phyloP scores from a whole-genome alignment of 37 sponge, comb jelly and placozoan genomes.

The Hexactinellida sp. region DNA sequence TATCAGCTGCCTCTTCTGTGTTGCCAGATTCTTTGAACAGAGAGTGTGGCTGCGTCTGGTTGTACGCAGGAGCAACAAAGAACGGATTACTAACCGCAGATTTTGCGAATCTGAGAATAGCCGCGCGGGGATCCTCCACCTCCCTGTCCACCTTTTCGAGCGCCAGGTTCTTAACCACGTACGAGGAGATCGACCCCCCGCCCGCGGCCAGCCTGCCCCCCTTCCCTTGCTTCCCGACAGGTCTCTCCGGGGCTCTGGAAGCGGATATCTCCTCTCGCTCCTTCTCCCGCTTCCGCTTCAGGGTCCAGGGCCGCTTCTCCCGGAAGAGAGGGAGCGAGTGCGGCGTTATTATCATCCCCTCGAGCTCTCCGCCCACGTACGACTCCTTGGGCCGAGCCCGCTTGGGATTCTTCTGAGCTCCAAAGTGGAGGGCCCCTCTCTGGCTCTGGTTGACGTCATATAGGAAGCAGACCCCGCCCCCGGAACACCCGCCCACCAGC shows the following conservation, averaged over 20 bases:
- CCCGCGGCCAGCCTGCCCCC: not conserved
- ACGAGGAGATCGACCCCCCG: not conserved
- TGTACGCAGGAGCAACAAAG: constrained; percentile 3
- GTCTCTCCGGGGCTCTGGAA: constrained; percentile 12
- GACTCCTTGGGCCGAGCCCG: constrained; percentile 16
- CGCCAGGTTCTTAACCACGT: not conserved
- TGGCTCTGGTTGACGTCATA: not conserved
- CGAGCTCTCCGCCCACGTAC: not conserved
- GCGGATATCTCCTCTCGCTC: constrained; percentile 41
- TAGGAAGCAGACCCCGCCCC: constrained; percentile 37
- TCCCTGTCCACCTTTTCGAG: constrained; percentile 4
- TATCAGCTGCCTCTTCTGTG: not conserved
- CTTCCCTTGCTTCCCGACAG: constrained; percentile 9
- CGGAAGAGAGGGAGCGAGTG: constrained; percentile 82
- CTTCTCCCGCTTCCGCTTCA: constrained; percentile 67
- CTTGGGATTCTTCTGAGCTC: not conserved
- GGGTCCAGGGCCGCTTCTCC: constrained; percentile 42
- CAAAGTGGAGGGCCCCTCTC: not conserved
- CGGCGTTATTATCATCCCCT: constrained; percentile 31
- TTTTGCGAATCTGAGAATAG: not conserved
- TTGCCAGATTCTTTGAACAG: not conserved
- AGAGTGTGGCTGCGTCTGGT: not conserved
- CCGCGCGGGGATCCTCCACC: not conserved
- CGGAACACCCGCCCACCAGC: constrained; percentile 62
- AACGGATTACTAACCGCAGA: not conserved